Evolutionary conservation across 2,797 vertebrate genomes (phyloP).

Genomic region (Pachyuromys duprasi): DNA sequence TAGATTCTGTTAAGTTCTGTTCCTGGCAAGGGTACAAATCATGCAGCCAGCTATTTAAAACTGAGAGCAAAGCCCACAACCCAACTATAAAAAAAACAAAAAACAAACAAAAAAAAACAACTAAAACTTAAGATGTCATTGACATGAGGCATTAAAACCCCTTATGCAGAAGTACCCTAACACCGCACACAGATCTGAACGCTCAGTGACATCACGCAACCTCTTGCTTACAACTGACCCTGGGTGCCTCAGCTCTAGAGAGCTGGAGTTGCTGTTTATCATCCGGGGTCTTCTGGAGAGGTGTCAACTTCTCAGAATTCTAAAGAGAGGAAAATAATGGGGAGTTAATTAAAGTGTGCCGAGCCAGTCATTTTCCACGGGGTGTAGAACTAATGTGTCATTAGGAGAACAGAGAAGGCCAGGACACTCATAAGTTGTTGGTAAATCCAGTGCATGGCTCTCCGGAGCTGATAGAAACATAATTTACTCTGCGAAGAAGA

Average conservation of each 20-base stretch:
- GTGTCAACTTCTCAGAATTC: constrained; percentile 1
- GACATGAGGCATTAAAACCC: not conserved
- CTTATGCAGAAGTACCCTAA: not conserved
- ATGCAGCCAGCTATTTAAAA: not conserved
- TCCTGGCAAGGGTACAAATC: not conserved
- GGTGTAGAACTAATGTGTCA: not conserved
- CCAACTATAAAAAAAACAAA: not conserved
- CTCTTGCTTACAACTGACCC: not conserved
- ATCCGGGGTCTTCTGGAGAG: not conserved
- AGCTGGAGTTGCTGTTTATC: not conserved
- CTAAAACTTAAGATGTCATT: constrained; percentile 52
- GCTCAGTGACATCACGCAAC: not conserved
- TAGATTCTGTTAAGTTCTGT: not conserved
- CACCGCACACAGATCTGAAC: not conserved
- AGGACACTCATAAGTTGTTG: not conserved
- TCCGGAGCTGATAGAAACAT: not conserved
- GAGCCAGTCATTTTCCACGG: not conserved
- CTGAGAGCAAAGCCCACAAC: not conserved
- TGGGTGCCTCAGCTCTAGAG: not conserved
- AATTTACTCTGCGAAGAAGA: not conserved
- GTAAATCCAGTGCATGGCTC: not conserved
- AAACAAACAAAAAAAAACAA: too few species aligned
- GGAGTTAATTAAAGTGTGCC: constrained; percentile 40
- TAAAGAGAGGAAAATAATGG: constrained; percentile 28
- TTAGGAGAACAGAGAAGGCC: not conserved